Conservation (phyloP, 2,888 invertebrate genomes). For the Subacronicta megacephala region DNA sequence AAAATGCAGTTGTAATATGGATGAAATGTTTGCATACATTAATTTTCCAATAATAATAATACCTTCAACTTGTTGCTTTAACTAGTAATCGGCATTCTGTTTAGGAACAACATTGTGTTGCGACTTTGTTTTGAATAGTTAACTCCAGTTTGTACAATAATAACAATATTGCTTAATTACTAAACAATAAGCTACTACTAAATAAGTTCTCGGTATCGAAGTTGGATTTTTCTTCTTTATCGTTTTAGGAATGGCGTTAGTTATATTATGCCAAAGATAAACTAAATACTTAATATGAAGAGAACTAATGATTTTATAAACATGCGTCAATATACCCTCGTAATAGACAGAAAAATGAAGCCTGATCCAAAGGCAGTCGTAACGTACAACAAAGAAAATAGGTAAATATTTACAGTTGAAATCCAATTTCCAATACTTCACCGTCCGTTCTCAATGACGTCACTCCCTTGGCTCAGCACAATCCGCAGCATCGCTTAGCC, state of each 20-base stretch:
- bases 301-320: no score
- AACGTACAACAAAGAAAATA: slow-evolving; percentile 22
- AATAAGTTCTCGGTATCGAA: slow-evolving; percentile 49
- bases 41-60: no score
- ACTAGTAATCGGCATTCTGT: slow-evolving; percentile 34
- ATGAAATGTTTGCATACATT: no score
- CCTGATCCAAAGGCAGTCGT: no score
- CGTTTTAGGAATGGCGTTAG: slow-evolving; percentile 21
- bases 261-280: no score
- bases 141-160: slow-evolving; percentile 33
- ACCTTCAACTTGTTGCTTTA: slow-evolving; percentile 28
- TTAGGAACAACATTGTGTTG: slow-evolving; percentile 28
- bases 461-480: slow-evolving; percentile 32
- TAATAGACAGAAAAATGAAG: no score
- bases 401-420: slow-evolving; percentile 38
- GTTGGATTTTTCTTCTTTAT: slow-evolving; percentile 39
- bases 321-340: no score
- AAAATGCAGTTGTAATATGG: no score
- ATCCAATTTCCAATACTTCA: slow-evolving; percentile 47
- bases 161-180: slow-evolving; percentile 48
- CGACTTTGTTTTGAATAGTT: slow-evolving; percentile 42
- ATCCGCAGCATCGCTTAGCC: slow-evolving; percentile 42
- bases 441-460: slow-evolving; percentile 29
- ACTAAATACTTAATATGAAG: no score
- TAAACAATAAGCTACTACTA: slow-evolving; percentile 42